phyloP scores from a whole-genome alignment of 2,797 vertebrate species.

The Micromesistius poutassou region DNA sequence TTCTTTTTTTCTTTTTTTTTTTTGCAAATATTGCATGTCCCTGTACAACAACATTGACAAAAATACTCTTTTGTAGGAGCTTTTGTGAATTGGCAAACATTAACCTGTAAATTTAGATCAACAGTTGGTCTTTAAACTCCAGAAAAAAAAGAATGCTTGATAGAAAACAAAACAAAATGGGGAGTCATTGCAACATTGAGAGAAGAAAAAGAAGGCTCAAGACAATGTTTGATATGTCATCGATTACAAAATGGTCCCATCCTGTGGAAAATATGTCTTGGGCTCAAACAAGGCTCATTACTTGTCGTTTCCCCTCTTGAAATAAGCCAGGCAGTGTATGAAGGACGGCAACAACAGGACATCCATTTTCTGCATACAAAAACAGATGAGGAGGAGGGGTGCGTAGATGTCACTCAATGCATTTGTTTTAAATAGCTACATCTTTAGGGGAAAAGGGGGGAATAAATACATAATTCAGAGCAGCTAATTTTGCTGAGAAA shows the following conservation, averaged over 20 bases:
- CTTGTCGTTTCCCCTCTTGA: slow-evolving; percentile 78
- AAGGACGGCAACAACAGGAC: slow-evolving; percentile 85
- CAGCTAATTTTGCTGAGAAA: slow-evolving; percentile 78
- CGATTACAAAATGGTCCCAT: slow-evolving; percentile 87
- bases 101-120: slow-evolving; percentile 80
- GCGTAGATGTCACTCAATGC: slow-evolving; percentile 79
- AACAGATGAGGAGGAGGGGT: slow-evolving; percentile 73
- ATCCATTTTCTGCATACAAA: slow-evolving; percentile 81
- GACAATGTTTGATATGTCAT: slow-evolving; percentile 85
- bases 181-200: slow-evolving; percentile 84
- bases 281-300: slow-evolving; percentile 72
- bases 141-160: slow-evolving; percentile 73
- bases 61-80: slow-evolving; percentile 75
- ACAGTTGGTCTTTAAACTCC: slow-evolving; percentile 87
- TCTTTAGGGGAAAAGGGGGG: slow-evolving; percentile 72
- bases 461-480: slow-evolving; percentile 74
- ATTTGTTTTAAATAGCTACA: slow-evolving; percentile 78
- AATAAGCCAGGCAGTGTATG: slow-evolving; percentile 87
- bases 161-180: slow-evolving; percentile 74
- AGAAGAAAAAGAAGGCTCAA: slow-evolving; percentile 58
- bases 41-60: slow-evolving; percentile 93
- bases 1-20: slow-evolving; percentile 57
- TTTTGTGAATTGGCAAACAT: slow-evolving; percentile 78
- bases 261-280: slow-evolving; percentile 89
- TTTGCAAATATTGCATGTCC: slow-evolving; percentile 95